phyloP scores from a whole-genome alignment of 2,113 vertebrate genomes.

The Oxyruncus cristatus region DNA sequence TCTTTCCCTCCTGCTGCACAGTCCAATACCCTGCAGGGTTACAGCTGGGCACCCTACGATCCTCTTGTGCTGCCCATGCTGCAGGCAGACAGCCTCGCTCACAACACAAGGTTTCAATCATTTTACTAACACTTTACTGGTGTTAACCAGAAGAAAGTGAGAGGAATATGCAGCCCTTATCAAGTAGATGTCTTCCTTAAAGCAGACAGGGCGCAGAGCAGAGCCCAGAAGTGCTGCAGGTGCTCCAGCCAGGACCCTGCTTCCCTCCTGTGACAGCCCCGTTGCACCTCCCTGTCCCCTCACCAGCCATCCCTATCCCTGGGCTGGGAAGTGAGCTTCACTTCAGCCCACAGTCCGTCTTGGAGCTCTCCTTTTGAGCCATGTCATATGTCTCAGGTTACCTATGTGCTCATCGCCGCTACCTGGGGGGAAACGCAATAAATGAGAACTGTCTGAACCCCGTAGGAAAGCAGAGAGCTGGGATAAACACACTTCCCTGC shows the following conservation, averaged over 20 bases:
- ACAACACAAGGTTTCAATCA: background rate
- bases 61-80: background rate
- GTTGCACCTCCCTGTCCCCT: background rate
- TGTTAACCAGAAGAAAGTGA: background rate
- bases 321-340: background rate
- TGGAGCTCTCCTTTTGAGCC: background rate
- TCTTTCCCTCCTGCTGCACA: background rate
- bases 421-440: background rate
- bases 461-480: background rate
- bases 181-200: background rate
- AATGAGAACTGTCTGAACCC: background rate
- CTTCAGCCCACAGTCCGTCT: background rate
- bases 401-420: background rate
- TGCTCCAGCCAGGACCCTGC: background rate
- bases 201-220: background rate
- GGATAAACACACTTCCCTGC: background rate
- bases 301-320: background rate
- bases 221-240: background rate
- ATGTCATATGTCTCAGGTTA: background rate
- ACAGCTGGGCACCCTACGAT: background rate
- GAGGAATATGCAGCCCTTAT: background rate
- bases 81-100: background rate
- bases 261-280: background rate
- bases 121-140: background rate
- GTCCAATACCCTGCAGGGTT: background rate